Base-by-base conservation (phyloP, 2,113 vertebrate species). In the Charina bottae region DNA sequence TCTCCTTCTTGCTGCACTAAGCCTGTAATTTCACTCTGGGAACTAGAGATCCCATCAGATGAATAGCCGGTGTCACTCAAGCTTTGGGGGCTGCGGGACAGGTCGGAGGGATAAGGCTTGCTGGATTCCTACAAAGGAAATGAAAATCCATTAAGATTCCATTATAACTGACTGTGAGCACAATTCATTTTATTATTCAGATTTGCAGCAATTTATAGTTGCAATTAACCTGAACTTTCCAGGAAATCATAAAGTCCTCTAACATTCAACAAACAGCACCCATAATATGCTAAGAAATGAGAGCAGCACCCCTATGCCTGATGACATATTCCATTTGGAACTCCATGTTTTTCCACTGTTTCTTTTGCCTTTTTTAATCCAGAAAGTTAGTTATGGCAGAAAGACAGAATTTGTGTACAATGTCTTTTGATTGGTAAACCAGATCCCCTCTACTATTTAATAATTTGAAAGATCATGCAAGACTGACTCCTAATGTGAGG, bases 61-160 rank as follows among this genome's bases (percentile, higher is more conserved):
- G 99, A 99, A 93, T 99, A 99, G 93, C 99, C 99, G 0, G 99
- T 99, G 97, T 99, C 99, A 0, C 99, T 99, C 96, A 99, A 97
- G 97, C 99, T 99, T 94, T 99, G 98, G 24, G 98, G 98, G 89
- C 98, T 98, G 92, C 99, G 98, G 84, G 99, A 99, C 93, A 98
- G 97, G 95, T 99, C 99, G 0, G 99, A 98, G 92, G 98, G 97
- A 94, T 99, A 99, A 95, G 98, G 98, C 98, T 99, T 99, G 97
- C 97, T 98, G 95, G 96, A 96, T 1, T 99, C 99, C 99, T 99
- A 96, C 28, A 15, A n/a, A 94, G 54, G 17, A 19, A 90, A 92
- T 92, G 90, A 0, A 0, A 89, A 97, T 8, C 54, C 23, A 89
- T 93, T 89, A 91, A 78, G 59, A 68, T 84, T 64, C 15, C 10